Evolutionary conservation across 1,140 invertebrate species (phyloP).

Genomic region (Papilio aristodemus): DNA sequence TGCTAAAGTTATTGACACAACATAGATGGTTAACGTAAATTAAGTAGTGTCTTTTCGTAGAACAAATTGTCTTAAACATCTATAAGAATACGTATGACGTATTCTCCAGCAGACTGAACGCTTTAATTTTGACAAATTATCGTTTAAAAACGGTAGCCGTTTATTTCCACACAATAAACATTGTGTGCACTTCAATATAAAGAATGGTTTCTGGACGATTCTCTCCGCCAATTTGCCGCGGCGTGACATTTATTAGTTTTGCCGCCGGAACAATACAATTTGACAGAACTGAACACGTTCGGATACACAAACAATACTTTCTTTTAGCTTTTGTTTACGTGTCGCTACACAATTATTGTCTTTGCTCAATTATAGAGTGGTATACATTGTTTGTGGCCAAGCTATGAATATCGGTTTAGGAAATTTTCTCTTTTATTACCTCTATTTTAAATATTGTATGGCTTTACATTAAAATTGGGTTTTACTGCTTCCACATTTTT

Average conservation of each 20-base stretch:
- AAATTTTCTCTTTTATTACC: constrained; percentile 69
- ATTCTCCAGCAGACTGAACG: constrained; percentile 41
- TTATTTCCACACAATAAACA: constrained; percentile 48
- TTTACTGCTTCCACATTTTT: constrained; percentile 69
- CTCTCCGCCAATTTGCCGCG: constrained; percentile 51
- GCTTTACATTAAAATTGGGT: constrained; percentile 43
- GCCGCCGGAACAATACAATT: constrained; percentile 58
- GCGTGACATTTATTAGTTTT: constrained; percentile 62
- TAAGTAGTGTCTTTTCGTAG: constrained; percentile 17
- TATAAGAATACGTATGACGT: constrained; percentile 25
- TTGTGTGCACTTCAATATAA: constrained; percentile 40
- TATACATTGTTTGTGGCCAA: constrained; percentile 50
- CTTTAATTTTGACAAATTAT: constrained; percentile 62
- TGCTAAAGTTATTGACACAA: not conserved
- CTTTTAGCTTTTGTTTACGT: constrained; percentile 43
- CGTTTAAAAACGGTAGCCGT: constrained; percentile 61
- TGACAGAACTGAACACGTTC: constrained; percentile 43
- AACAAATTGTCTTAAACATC: not conserved
- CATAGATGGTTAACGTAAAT: not conserved
- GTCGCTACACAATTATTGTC: constrained; percentile 56
- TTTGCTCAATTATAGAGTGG: constrained; percentile 72
- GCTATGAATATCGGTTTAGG: constrained; percentile 38
- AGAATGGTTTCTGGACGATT: constrained; percentile 36
- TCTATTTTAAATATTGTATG: constrained; percentile 40
- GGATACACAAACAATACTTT: constrained; percentile 37